Base-by-base conservation (phyloP, 1,140 invertebrate species). In the Sycophila sp. region DNA sequence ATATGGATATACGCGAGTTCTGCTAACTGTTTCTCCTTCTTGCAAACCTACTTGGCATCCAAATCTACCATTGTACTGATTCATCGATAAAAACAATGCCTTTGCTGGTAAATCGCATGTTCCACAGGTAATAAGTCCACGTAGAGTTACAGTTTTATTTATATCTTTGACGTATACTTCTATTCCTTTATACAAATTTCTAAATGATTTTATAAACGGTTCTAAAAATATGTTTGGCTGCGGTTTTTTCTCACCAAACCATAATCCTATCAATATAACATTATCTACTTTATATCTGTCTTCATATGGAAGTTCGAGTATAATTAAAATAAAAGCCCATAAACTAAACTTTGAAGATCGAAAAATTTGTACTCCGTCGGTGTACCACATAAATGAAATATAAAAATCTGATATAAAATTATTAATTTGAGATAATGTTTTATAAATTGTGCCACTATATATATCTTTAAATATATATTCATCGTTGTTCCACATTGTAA, bases 201-300 rank as follows among this genome's bases (percentile, higher is more conserved):
- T 22, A 15, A 59, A 40, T 7, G 56, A 59, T 8, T 59, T 24
- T 24, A 22, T 36, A 2, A 59, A 19, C 10, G 30, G 56, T 17
- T 19, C 24, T 19, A 59, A 26, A 40, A 59, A 59, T 38, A 59
- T 36, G 49, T 64, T 49, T 24, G 40, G 36, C 22, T 59, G 13
- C 13, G 72, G 72, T 66, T 74, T 74, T 32, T 72, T 38, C 11
- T 38, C 26, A 22, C 28, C 42, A 34, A 70, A 73, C 72, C 56
- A 70, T 13, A 70, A 19, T 15, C 28, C 49, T 7, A 65, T 2
- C 11, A 73, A 45, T 13, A 62, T 8, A 28, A 62, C 19, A 47
- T 62, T 75, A 45, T 75, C 71, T 11, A 70, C 15, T 60, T 51
- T 72, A 10, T 60, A 72, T 56, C 70, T 60, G 1, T 13, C 7